These are phyloP conservation scores for Oriolus oriolus DNA, from an alignment of 2,113 vertebrate species.

Conservation along the genomic window DNA sequence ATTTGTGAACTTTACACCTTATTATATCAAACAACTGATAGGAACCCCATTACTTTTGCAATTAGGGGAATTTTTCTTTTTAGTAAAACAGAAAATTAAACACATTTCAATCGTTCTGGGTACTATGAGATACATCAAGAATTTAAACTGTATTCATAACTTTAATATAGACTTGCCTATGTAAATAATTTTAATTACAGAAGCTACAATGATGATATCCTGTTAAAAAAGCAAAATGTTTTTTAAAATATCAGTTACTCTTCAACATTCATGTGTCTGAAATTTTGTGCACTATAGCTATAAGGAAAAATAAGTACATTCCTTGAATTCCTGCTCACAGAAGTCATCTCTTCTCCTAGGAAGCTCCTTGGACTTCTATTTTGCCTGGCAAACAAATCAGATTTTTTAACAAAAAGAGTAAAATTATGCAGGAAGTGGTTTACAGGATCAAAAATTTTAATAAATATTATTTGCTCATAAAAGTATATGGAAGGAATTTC, in stretches of 20 bases:
- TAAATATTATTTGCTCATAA: slow-evolving; percentile 21
- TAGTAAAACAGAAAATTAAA: not conserved
- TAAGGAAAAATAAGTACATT: slow-evolving; percentile 59
- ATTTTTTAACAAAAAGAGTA: slow-evolving; percentile 23
- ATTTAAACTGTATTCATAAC: not conserved
- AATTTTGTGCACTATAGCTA: slow-evolving; percentile 45
- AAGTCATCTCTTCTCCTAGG: slow-evolving; percentile 27
- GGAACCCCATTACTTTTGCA: not conserved
- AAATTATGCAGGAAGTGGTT: slow-evolving; percentile 17
- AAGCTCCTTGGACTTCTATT: slow-evolving; percentile 39
- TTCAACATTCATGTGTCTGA: slow-evolving; percentile 28
- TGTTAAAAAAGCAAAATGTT: not conserved
- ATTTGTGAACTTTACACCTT: not conserved
- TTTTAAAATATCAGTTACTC: not conserved
- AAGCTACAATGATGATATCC: not conserved
- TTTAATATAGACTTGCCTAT: not conserved
- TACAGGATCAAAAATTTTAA: slow-evolving; percentile 9
- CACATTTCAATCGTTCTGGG: not conserved
- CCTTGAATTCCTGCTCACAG: slow-evolving; percentile 61
- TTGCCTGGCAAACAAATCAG: slow-evolving; percentile 24
- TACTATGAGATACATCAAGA: not conserved
- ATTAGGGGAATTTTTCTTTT: not conserved
- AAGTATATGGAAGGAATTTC: slow-evolving; percentile 12
- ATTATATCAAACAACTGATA: slow-evolving; percentile 12
- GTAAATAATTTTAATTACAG: slow-evolving; percentile 3